phyloP scores from a whole-genome alignment of 2,888 invertebrate genomes.

The Scelioninae gen. 1 region DNA sequence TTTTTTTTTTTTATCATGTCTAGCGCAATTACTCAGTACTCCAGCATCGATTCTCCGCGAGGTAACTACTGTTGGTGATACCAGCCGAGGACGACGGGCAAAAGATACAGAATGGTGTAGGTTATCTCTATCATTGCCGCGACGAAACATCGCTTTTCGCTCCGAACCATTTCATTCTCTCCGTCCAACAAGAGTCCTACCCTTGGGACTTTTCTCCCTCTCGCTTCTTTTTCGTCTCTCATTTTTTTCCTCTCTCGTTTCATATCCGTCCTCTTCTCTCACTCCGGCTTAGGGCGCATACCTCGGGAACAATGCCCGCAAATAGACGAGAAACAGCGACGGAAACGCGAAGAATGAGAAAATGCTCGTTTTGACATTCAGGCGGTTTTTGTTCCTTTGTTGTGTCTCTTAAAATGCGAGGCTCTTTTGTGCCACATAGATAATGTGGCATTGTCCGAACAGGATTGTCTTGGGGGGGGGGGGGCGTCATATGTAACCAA shows the following conservation, averaged over 20 bases:
- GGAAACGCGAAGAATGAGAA: constrained; percentile 64
- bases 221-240: constrained; percentile 24
- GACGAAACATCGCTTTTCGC: constrained; percentile 67
- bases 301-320: constrained; percentile 61
- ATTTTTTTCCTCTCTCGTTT: constrained; percentile 10
- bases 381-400: constrained; percentile 54
- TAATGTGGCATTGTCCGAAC: constrained; percentile 53
- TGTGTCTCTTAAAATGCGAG: constrained; percentile 33
- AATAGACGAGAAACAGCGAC: constrained; percentile 59
- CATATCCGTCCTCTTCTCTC: neutral
- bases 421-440: constrained; percentile 33
- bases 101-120: constrained; percentile 6
- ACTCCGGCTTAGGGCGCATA: constrained; percentile 46
- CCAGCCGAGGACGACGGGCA: constrained; percentile 38
- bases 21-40: constrained; percentile 50
- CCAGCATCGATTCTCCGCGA: constrained; percentile 59
- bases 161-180: constrained; percentile 62
- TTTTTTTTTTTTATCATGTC: constrained; percentile 45
- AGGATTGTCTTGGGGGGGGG: constrained; percentile 22
- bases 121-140: constrained; percentile 15
- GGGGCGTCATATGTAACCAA: constrained; percentile 43
- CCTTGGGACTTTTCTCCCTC: constrained; percentile 67
- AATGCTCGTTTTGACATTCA: constrained; percentile 66
- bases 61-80: constrained; percentile 58
- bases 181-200: constrained; percentile 47